Evolutionary conservation across 2,888 invertebrate species (phyloP).

Genomic region (Yponomeuta malinellus): DNA sequence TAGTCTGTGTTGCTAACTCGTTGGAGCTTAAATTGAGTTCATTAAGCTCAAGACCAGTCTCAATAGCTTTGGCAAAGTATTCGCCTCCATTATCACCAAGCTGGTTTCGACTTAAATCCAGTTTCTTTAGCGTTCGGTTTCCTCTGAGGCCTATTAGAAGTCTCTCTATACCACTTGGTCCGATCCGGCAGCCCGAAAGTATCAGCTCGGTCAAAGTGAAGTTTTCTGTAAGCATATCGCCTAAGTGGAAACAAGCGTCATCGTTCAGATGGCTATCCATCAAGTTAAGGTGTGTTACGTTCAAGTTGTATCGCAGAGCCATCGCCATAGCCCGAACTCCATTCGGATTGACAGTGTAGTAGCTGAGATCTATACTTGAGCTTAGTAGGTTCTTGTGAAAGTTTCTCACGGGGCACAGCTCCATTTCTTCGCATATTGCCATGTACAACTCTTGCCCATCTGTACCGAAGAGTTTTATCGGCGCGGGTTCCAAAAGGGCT

Average conservation of each 20-base stretch:
- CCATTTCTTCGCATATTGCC: conserved; percentile 34
- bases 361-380: conserved; percentile 33
- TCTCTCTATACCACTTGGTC: conserved; percentile 26
- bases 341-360: conserved; percentile 31
- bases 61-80: conserved; percentile 24
- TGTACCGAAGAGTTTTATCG: conserved; percentile 28
- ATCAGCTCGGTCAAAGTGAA: conserved; percentile 31
- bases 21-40: conserved; percentile 17
- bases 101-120: conserved; percentile 35
- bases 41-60: conserved; percentile 8
- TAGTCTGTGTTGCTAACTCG: neutral
- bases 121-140: conserved; percentile 23
- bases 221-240: conserved; percentile 33
- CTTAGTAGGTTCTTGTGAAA: conserved; percentile 35
- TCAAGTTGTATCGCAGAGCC: conserved; percentile 31
- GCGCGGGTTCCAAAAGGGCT: conserved; percentile 32
- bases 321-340: conserved; percentile 35
- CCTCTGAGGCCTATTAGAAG: conserved; percentile 25
- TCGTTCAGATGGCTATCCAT: conserved; percentile 33
- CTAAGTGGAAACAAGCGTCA: conserved; percentile 42
- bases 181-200: conserved; percentile 35
- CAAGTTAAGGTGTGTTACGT: conserved; percentile 33
- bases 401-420: conserved; percentile 28
- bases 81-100: conserved; percentile 33
- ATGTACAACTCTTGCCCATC: conserved; percentile 45